Evolutionary conservation across 1,140 invertebrate genomes (phyloP), one percentile per base, ranked within the genome.

Genomic region (Mya arenaria): DNA sequence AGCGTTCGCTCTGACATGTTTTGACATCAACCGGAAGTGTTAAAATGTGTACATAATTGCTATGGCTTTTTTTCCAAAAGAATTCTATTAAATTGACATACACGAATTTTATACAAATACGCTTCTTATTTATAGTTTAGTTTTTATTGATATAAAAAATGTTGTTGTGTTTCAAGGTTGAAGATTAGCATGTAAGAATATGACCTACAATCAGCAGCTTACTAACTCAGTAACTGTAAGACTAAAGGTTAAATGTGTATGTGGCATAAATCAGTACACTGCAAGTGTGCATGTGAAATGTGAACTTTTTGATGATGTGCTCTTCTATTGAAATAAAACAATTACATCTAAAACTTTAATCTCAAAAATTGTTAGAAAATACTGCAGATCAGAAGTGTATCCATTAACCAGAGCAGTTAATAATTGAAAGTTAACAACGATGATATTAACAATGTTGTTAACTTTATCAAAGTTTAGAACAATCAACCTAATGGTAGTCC

Each of bases 21-120:
- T 25, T 41, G 34, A 78, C 75, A 78, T 30, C n/a, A 48, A 78
- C 75, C 75, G 75, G 75, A 78, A 78, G 63, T 68, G 68, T 41
- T 66, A 55, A 19, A 30, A 55, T 78, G 75, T 78, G 63, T 78
- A 78, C 75, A 78, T 78, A 78, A 78, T 78, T 52, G 75, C 75
- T 78, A 78, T 78, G 75, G 75, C 10, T 32, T 36, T 30, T 55
- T 32, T 73, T 15, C 52, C 36, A 1, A 39, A 36, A 34, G 62
- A 25, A 39, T 1, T 63, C 6, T 48, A 1, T 62, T n/a, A 72
- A 15, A n/a, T 4, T 28, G 6, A 2, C 13, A 41, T 23, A n/a
- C 23, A 4, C 39, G 41, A n/a, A 19, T 68, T 39, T 25, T 39
- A 65, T 23, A 15, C 17, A 15, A 65, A 28, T 65, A 8, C 10